Base-by-base conservation (phyloP, 2,797 vertebrate genomes). In the Coendou prehensilis region DNA sequence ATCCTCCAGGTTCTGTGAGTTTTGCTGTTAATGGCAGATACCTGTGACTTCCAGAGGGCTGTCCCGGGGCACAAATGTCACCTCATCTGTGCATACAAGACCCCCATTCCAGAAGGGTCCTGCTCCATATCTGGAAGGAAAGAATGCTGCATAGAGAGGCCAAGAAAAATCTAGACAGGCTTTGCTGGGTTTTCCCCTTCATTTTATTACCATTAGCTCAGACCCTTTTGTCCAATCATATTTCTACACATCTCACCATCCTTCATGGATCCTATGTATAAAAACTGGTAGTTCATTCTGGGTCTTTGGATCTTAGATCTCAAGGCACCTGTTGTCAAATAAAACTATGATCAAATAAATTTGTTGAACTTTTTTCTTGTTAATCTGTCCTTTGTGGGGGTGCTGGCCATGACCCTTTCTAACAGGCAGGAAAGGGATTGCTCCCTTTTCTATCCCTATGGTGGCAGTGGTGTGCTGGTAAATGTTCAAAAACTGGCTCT, bases 401-500 rank as follows among this genome's bases (percentile, higher is more conserved):
- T 78, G 20, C 73, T 41, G 63, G 13, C 9, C 8, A 81, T 81
- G n/a, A 57, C 54, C 11, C 4, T 75, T 78, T 45, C 76, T 76
- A 7, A 56, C 47, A 33, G 64, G 64, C 15, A 69, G 33, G 33
- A 69, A 69, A 69, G 41, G n/a, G 10, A 37, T 45, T 45, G 10
- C 71, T 75, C 41, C n/a, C 17, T 64, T 56, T 84, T 8, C 9
- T 41, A 37, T 6, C 52, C 18, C n/a, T 64, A 45, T 26, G 50
- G 54, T 33, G 52, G 23, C 23, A 90, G 26, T 81, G 33, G 10
- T 56, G 17, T 96, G 33, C 11, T 90, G 30, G 50, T 82, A 76
- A 87, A 87, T 92, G n/a, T 81, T 75, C 63, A 93, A 73, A 33
- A 93, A 80, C 20, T 47, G 47, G 64, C 59, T 92, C 20, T 79